These are phyloP conservation scores for Aurelia sp. DNA, from an alignment of 30 jellyfish, hydroid and myxozoan species.

Conservation along the genomic window DNA sequence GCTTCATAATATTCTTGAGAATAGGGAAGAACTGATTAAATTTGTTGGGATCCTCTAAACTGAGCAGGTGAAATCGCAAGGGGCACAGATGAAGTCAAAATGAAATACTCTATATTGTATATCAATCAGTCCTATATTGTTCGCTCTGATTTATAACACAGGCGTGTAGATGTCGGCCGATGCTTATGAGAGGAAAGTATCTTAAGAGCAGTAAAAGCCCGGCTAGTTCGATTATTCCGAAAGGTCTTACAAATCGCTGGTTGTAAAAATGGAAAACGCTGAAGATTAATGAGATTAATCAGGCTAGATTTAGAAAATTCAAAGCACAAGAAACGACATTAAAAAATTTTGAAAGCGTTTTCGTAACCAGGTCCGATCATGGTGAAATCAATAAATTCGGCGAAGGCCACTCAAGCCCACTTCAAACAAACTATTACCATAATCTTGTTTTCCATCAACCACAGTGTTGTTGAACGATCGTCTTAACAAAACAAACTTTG, in stretches of 20 bases:
- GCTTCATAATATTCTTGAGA: no score
- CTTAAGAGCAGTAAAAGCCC: no score
- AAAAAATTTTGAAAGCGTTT: conserved; percentile 11
- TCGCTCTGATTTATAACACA: no score
- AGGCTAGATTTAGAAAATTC: conserved; percentile 17
- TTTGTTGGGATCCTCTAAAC: no score
- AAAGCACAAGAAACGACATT: conserved; percentile 32
- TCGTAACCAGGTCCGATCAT: conserved; percentile 29
- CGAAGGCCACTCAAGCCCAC: conserved; percentile 74
- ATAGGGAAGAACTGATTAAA: no score
- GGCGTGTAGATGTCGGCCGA: no score
- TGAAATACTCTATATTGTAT: no score
- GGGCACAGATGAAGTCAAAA: no score
- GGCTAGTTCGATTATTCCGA: conserved; percentile 22
- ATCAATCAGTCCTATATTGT: no score
- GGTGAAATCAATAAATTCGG: conserved; percentile 66
- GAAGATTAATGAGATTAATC: conserved; percentile 44
- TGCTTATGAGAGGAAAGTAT: no score
- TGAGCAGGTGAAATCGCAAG: no score
- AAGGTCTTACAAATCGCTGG: conserved; percentile 36
- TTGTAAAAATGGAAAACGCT: conserved; percentile 41
- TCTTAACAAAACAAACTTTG: conserved; percentile 70
- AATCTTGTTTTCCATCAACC: conserved; percentile 71
- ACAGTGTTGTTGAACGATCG: conserved; percentile 72
- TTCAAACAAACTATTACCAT: conserved; percentile 50